phyloP scores from a whole-genome alignment of 2,113 vertebrate genomes.

The Mesoclemmys tuberculata region DNA sequence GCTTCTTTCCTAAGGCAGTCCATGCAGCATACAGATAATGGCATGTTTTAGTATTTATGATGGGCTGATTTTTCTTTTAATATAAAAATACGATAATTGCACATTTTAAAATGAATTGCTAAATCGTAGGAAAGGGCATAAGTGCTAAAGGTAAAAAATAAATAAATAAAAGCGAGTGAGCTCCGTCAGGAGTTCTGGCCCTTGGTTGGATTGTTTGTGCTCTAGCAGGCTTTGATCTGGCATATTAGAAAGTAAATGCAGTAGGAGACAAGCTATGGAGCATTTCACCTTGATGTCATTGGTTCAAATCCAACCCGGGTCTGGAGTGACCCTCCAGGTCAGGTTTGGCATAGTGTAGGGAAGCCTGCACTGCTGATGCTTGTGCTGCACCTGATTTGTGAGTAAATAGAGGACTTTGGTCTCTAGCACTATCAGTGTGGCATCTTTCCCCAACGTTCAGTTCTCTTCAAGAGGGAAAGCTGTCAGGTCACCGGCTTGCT shows the following conservation, averaged over 20 bases:
- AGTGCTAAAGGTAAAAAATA: conserved; percentile 22
- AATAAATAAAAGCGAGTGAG: background rate
- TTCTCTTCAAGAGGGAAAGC: background rate
- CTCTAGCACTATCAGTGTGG: accelerated
- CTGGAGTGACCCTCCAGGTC: background rate
- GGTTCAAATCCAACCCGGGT: background rate
- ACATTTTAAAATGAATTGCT: conserved; percentile 16
- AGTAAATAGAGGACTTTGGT: background rate
- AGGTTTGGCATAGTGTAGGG: background rate
- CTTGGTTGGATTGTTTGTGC: conserved; percentile 53
- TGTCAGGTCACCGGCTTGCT: too few species aligned
- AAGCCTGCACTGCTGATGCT: accelerated
- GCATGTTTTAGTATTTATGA: background rate
- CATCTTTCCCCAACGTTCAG: background rate
- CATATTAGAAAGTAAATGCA: conserved; percentile 50
- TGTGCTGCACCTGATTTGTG: background rate
- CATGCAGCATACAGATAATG: background rate
- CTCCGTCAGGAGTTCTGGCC: conserved; percentile 38
- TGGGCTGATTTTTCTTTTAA: background rate
- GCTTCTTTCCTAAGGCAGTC: background rate
- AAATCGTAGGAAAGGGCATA: conserved; percentile 24
- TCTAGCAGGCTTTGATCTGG: conserved; percentile 62
- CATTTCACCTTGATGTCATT: conserved; percentile 22
- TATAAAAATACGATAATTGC: conserved; percentile 50
- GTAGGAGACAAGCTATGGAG: conserved; percentile 48